phyloP scores from a whole-genome alignment of 2,888 invertebrate species.

The Ochropleura plecta region DNA sequence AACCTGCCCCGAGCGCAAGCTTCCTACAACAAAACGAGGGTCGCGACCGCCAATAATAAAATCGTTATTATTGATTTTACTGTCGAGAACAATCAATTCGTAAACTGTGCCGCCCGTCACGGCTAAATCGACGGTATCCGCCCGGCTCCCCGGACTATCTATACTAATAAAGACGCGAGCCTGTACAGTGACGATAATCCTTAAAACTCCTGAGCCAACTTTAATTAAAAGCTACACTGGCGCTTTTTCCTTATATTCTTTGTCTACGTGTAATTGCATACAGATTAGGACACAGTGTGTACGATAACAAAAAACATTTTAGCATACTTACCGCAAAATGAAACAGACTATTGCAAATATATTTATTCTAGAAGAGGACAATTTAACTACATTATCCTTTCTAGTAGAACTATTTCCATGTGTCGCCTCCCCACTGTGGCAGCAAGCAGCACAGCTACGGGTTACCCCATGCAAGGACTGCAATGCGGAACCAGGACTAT shows the following conservation, averaged over 20 bases:
- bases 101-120: constrained; percentile 78
- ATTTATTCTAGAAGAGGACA: constrained; percentile 19
- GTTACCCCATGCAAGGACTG: constrained; percentile 85
- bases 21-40: constrained; percentile 69
- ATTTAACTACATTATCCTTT: constrained; percentile 49
- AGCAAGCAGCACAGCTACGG: constrained; percentile 64
- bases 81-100: constrained; percentile 86
- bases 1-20: constrained; percentile 65
- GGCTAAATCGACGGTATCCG: constrained; percentile 88
- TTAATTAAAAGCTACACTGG: constrained; percentile 53
- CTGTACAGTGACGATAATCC: constrained; percentile 52
- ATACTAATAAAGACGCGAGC: constrained; percentile 47
- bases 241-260: constrained; percentile 37
- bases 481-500: constrained; percentile 88
- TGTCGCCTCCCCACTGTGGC: constrained; percentile 61
- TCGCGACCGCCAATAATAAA: constrained; percentile 80
- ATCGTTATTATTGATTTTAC: constrained; percentile 88
- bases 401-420: constrained; percentile 54
- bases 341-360: constrained; percentile 8
- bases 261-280: constrained; percentile 33
- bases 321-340: not conserved
- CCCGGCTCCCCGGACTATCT: constrained; percentile 76
- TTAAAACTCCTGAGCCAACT: constrained; percentile 53
- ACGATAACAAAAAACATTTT: constrained; percentile 12
- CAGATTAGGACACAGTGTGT: constrained; percentile 13